phyloP scores from a whole-genome alignment of 35 echinoderm and acorn worm species.

The Apostichopus parvimensis region DNA sequence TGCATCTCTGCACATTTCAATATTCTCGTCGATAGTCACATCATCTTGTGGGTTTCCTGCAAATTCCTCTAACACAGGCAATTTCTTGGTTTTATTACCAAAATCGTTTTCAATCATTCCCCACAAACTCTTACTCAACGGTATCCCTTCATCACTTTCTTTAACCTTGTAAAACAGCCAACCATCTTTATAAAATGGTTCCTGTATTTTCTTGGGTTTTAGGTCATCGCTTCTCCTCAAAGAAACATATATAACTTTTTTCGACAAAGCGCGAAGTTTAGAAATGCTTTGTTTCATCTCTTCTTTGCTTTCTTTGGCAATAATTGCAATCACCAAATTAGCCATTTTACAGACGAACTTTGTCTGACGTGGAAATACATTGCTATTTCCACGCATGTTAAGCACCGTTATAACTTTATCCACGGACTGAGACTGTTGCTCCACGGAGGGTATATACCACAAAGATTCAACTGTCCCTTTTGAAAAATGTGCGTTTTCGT shows the following conservation, averaged over 20 bases:
- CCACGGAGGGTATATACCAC: neutral
- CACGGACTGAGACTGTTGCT: neutral
- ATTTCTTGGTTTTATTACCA: neutral
- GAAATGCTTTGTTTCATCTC: neutral
- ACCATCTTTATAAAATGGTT: neutral
- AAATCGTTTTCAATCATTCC: neutral
- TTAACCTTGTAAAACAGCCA: conserved; percentile 36
- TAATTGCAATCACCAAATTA: conserved; percentile 15
- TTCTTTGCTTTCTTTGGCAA: neutral
- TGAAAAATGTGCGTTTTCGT: neutral
- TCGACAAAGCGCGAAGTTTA: neutral
- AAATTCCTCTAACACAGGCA: neutral
- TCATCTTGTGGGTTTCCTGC: neutral
- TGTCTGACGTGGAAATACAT: neutral
- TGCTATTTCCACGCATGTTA: conserved; percentile 16
- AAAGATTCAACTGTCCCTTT: conserved; percentile 36
- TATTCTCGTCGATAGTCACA: neutral
- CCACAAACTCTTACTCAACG: neutral
- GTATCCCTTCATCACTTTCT: neutral
- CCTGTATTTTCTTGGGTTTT: neutral
- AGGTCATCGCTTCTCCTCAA: neutral
- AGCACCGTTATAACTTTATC: neutral
- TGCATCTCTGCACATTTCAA: neutral
- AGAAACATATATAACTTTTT: conserved; percentile 7
- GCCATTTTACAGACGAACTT: neutral